Conservation (phyloP, 2,113 vertebrate genomes). For the Vulpes vulpes region DNA sequence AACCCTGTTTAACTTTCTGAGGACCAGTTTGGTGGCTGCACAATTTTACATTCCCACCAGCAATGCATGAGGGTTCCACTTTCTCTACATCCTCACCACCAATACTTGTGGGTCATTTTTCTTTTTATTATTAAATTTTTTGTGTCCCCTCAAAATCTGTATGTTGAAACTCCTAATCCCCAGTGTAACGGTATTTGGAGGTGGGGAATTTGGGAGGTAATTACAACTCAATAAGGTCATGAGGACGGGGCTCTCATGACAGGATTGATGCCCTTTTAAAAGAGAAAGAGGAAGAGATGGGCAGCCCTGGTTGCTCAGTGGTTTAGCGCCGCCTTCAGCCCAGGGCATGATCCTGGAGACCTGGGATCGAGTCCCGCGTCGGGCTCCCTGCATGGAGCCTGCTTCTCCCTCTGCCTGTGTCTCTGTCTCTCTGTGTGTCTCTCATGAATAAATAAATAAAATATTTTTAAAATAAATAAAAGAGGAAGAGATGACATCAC, state of each 20-base stretch:
- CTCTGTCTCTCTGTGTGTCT: too few species aligned
- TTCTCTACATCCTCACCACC: background rate
- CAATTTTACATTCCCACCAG: background rate
- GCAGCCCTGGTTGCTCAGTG: too few species aligned
- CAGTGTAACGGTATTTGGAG: background rate
- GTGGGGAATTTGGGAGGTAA: background rate
- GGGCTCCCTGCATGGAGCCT: too few species aligned
- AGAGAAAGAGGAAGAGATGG: background rate
- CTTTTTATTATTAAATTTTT: background rate
- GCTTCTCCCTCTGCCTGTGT: too few species aligned
- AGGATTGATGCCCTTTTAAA: background rate
- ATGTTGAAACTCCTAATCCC: background rate
- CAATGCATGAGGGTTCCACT: background rate
- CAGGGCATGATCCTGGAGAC: too few species aligned
- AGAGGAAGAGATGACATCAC: background rate
- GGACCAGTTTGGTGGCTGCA: background rate
- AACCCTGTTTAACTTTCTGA: background rate
- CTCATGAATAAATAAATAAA: too few species aligned
- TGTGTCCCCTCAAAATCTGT: background rate
- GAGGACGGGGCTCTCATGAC: too few species aligned
- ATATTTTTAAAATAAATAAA: background rate
- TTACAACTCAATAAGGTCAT: background rate
- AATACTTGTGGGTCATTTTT: background rate
- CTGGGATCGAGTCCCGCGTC: rapidly evolving
- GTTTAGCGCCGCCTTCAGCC: too few species aligned